Base-by-base conservation (phyloP, 2,113 vertebrate genomes). In the Trematocara variabile region DNA sequence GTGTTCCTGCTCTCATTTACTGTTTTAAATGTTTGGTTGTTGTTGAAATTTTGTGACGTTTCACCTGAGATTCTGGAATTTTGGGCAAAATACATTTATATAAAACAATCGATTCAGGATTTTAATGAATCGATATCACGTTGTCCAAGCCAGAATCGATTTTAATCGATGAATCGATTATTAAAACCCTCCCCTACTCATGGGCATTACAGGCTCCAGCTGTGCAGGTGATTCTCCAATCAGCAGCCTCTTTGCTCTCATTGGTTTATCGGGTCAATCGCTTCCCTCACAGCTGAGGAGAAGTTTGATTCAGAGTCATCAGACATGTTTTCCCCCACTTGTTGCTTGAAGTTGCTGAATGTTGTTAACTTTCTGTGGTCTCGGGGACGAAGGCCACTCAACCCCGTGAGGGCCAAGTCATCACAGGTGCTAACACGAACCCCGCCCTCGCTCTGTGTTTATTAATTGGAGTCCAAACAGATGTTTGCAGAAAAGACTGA, bases 341-440 rank as follows among this genome's bases (percentile, higher is more conserved):
- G 58, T 34, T 7, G 18, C 58, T 63, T n/a, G 33, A 20, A 1
- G 63, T 41, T 68, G n/a, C 63, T 25, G 63, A 41, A 25, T 41
- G 37, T 25, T 13, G 13, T 25, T 44, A 12, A 70, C 37, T 25
- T 68, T 41, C 63, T 68, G 37, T 41, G 63, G 34, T 41, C 37
- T 68, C 12, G 8, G 37, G 20, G 20, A 41, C 9, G 65, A 22
- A 44, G 12, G 14, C 3, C 5, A 8, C 13, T 33, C 7, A 5
- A 16, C 55, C 28, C 55, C 5, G 55, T 9, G 55, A 18, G 55
- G 37, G 37, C 60, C 34, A 33, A 18, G 28, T 2, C 55, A 58
- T 58, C 28, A 3, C 5, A 18, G 8, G 55, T 0, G 55, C 28
- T 33, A 0, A 34, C 28, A 10, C 3, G 2, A 68, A 41, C 63